These are phyloP conservation scores for Columba guinea DNA, from an alignment of 2,797 vertebrate genomes.

Conservation along the genomic window DNA sequence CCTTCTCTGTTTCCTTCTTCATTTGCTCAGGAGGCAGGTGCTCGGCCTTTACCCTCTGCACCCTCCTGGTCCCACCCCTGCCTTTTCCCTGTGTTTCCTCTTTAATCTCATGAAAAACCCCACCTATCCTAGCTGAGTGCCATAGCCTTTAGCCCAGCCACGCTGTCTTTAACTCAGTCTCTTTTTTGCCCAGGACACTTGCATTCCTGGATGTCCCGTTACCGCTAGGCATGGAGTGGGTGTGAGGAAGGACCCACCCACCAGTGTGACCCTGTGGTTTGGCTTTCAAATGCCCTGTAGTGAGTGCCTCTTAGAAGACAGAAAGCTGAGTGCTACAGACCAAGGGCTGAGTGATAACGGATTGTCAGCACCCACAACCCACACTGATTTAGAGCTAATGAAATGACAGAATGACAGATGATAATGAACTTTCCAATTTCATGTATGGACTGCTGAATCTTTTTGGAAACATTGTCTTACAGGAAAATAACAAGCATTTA, in stretches of 20 bases:
- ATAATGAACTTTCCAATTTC: not conserved
- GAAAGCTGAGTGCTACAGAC: not conserved
- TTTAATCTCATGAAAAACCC: rapidly evolving
- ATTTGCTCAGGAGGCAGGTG: not conserved
- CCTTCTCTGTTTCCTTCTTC: not conserved
- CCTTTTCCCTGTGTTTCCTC: not conserved
- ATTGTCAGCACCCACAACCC: not conserved
- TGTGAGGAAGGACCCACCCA: rapidly evolving
- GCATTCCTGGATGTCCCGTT: not conserved
- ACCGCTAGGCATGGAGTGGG: rapidly evolving
- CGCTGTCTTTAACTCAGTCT: not conserved
- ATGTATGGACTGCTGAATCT: not conserved
- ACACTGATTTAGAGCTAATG: not conserved
- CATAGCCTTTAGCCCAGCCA: not conserved
- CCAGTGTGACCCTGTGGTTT: rapidly evolving
- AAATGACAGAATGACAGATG: not conserved
- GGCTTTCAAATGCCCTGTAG: not conserved
- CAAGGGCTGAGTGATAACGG: not conserved
- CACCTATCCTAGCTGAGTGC: not conserved
- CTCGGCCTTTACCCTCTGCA: not conserved
- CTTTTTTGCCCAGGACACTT: not conserved
- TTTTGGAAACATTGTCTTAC: not conserved
- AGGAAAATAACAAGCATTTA: not conserved
- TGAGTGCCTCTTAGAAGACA: not conserved
- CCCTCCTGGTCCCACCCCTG: not conserved